Percentiles rank a stretch among this genome's conserved stretches.
These are phyloP conservation scores for Charadrius vociferus DNA, from an alignment of 2,113 vertebrate species.

Conservation along the genomic window DNA sequence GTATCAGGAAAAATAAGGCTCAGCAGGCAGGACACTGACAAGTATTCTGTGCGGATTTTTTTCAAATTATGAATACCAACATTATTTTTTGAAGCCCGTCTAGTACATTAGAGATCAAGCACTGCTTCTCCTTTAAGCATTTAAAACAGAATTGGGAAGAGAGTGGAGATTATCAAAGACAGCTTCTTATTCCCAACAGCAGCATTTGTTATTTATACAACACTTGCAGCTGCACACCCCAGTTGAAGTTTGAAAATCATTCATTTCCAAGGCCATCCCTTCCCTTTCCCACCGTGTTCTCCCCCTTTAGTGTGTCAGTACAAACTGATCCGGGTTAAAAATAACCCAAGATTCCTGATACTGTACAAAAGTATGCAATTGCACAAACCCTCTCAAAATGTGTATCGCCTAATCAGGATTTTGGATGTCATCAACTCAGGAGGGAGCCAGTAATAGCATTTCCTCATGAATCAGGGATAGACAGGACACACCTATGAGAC, in stretches of 20 bases:
- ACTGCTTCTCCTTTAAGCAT: background rate
- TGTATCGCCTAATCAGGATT: background rate
- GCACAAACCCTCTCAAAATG: background rate
- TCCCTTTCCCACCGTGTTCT: background rate
- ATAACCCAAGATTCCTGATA: background rate
- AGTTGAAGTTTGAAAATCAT: background rate
- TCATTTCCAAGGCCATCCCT: background rate
- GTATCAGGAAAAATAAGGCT: background rate
- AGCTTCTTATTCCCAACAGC: background rate
- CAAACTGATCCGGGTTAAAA: background rate
- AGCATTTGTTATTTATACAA: background rate
- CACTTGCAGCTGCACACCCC: accelerated
- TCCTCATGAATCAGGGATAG: background rate
- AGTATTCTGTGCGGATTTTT: background rate
- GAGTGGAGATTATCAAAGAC: background rate
- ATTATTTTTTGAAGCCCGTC: background rate
- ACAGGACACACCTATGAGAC: background rate
- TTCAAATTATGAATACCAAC: background rate
- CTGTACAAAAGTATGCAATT: background rate
- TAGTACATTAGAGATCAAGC: background rate
- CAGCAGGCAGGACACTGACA: background rate
- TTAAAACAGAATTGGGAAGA: background rate
- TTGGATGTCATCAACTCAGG: background rate
- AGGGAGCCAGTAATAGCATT: background rate
- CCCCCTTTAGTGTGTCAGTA: background rate